Conservation (phyloP, 2,113 vertebrate species). For the Polypterus senegalus region DNA sequence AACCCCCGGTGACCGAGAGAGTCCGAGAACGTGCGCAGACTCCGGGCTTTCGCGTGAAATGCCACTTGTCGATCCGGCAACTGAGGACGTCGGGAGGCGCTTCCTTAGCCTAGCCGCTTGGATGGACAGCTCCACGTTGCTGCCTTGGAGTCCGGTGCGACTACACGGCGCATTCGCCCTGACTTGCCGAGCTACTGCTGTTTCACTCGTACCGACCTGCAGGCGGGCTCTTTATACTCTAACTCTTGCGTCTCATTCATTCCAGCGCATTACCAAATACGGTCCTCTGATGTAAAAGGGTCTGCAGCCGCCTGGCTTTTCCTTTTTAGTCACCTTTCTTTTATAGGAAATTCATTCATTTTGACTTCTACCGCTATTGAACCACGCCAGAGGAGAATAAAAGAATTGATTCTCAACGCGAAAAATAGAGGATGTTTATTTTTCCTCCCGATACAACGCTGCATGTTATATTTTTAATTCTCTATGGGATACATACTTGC, state of each 20-base stretch:
- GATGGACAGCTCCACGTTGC: not conserved
- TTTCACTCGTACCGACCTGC: no score
- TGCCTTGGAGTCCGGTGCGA: conserved; percentile 22
- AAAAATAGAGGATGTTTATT: conserved; percentile 32
- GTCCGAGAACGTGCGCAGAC: conserved; percentile 23
- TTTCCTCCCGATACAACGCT: conserved; percentile 29
- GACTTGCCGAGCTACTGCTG: conserved; percentile 2
- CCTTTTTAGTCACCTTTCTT: no score
- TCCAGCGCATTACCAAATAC: conserved; percentile 1
- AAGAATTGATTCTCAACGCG: not conserved
- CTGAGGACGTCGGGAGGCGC: not conserved
- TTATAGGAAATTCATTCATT: no score
- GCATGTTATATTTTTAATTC: conserved; percentile 36
- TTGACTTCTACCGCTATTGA: no score
- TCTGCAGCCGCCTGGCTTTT: not conserved
- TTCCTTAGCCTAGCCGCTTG: not conserved
- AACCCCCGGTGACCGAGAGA: conserved; percentile 19
- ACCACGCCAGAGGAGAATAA: no score
- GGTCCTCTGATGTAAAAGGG: conserved; percentile 6
- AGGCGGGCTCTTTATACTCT: not conserved
- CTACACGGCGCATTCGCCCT: conserved; percentile 1
- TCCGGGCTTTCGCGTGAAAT: not conserved
- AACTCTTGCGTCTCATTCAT: not conserved
- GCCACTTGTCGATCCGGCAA: not conserved
- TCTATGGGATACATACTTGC: conserved; percentile 36